Evolutionary conservation across 1,140 invertebrate species (phyloP), one percentile per base, ranked within the genome.

Genomic region (Drosophila baimaii): DNA sequence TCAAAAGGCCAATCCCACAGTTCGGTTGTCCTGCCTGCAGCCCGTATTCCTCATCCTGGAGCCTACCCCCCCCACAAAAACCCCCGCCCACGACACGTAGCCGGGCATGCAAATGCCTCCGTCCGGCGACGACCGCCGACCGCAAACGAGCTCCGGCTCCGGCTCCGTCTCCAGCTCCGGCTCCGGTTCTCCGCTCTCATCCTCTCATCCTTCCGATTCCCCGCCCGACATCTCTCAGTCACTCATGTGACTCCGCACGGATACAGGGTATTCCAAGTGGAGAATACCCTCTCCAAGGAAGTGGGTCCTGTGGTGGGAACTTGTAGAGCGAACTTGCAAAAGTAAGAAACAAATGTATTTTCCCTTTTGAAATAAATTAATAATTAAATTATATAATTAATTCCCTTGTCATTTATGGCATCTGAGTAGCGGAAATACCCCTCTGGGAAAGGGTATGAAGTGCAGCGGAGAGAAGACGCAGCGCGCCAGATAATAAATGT

Each of bases 401-500:
- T 46, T 23, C 3, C 44, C 15, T 15, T 46, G 3, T 13, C 10
- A 31, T 8, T 31, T 13, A 31, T 13, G 27, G 12, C 17, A 17
- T 10, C 46, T 19, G 47, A 1, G 10, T 4, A 33, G 10, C 10
- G 10, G 12, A 1, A 12, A 4, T 33, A 12, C 31, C 31, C 31
- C 4, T 12, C n/a, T n/a, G n/a, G n/a, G 21, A 25, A 25, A 55
- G 52, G 25, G 59, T 23, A 54, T 27, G 3, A 7, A 21, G 49
- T 52, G 17, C 21, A 23, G 43, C 15, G 17, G n/a, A 13, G 15
- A 65, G 46, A 58, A 68, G 69, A 71, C 41, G 58, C 68, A 64
- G 58, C 44, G 15, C 54, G 61, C 65, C 77, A 80, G 80, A 84
- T 88, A 89, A 89, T 89, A 88, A 88, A 88, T 84, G 84, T 88